Base-by-base conservation (phyloP, 2,113 vertebrate species). In the Glareola pratincola region DNA sequence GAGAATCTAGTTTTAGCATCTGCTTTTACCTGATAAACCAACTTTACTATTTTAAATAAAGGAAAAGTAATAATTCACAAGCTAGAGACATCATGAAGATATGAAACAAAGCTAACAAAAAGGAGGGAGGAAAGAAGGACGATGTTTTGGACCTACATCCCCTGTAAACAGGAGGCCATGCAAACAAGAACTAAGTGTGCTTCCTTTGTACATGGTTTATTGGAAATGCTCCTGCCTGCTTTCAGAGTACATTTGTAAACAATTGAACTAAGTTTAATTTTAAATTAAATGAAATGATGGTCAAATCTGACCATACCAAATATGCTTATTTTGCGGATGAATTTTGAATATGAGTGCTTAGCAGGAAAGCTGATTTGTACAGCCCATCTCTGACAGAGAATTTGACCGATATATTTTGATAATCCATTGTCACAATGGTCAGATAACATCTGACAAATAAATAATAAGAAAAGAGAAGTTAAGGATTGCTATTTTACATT, bases 1-100 rank as follows among this genome's bases (percentile, higher is more conserved):
- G 82, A 95, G 95, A 97, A 98, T 98, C 97, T 98, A 95, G 78
- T 77, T 97, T 97, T 95, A 97, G 63, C 97, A 98, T 98, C 97
- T 98, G 98, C 60, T 97, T 97, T 97, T 96, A 90, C 90, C 94
- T 92, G 98, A 98, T 98, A 98, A 98, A 95, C 92, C 59, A 95
- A 95, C 64, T 96, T 95, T 97, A 94, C 97, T 96, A 96, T 97
- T 97, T 98, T 96, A 94, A 97, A 95, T 95, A 95, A 95, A 84
- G 36, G 63, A 93, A 91, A 94, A 93, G 64, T 73, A 97, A 85
- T 96, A 96, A 97, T 96, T 97, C 94, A 93, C 47, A 92, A 84
- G 54, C 48, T 78, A n/a, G 51, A 74, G 68, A 10, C 71, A 90
- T 23, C 73, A 50, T 43, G 37, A 95, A 96, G 36, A 85, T 71